These are phyloP conservation scores for Zonotrichia leucophrys DNA, from an alignment of 2,113 vertebrate species.

Conservation along the genomic window DNA sequence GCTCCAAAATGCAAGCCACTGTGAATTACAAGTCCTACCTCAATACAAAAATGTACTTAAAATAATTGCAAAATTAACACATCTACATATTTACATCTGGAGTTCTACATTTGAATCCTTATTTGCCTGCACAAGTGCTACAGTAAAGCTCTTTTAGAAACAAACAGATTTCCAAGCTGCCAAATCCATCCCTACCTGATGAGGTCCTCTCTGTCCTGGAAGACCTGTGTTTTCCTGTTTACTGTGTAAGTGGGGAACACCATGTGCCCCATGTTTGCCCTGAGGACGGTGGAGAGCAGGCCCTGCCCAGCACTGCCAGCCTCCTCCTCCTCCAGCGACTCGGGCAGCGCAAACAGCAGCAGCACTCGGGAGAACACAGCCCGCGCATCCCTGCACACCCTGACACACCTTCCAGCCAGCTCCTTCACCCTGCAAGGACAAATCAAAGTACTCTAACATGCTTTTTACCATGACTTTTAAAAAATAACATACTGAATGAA, in stretches of 20 bases:
- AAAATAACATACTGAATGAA: not conserved
- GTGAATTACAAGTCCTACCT: not conserved
- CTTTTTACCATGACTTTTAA: not conserved
- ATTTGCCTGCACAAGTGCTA: not conserved
- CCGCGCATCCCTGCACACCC: constrained; percentile 76
- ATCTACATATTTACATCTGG: not conserved
- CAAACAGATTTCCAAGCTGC: not conserved
- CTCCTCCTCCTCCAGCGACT: constrained; percentile 89
- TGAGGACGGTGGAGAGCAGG: constrained; percentile 86
- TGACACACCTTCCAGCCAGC: constrained; percentile 80
- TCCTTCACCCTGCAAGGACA: constrained; percentile 82
- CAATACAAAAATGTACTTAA: not conserved
- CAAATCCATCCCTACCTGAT: constrained; percentile 78
- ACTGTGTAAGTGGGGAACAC: constrained; percentile 86
- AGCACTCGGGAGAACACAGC: constrained; percentile 87
- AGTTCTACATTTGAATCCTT: not conserved
- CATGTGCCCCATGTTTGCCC: constrained; percentile 86
- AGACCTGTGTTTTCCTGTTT: constrained; percentile 78
- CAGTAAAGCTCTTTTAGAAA: not conserved
- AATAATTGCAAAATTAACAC: not conserved
- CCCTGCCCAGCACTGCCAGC: constrained; percentile 83
- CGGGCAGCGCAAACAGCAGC: constrained; percentile 88
- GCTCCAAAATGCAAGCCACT: not conserved
- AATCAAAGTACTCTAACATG: not conserved
- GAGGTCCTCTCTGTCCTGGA: constrained; percentile 89